Base-by-base conservation (phyloP, 2,113 vertebrate species). In the Chaetorhynchus papuensis region DNA sequence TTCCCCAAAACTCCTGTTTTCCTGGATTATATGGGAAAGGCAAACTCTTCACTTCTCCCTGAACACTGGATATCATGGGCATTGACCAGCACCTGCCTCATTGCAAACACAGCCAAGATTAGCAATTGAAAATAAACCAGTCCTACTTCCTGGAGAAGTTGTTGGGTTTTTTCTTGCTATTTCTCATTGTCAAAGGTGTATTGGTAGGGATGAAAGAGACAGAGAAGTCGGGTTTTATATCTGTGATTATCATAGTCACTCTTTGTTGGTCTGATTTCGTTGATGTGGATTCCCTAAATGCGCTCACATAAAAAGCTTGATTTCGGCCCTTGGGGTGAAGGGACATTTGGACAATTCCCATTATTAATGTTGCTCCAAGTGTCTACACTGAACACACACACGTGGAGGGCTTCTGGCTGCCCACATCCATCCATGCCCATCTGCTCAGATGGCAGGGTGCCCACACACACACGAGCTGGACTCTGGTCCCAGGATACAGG, bases 401-500 rank as follows among this genome's bases (percentile, higher is more conserved):
- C 0, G 0, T 31, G 57, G 52, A 69, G 39, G 52, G 49, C 42
- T 77, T 66, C 57, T 74, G 86, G 11, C 69, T 93, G 83, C 90
- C 82, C 53, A 28, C 21, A n/a, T 20, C 80, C 3, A 1, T 47
- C 30, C 13, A 0, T 22, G 1, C 44, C 95, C 96, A 94, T 90
- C 87, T 92, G 89, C 61, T 93, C 50, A 14, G 13, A 35, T 88
- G 94, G 90, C 95, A 93, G 31, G 11, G 21, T 83, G 82, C 93
- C 89, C 54, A 27, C 5, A 4, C 10, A 22, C 54, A 22, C 33
- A 16, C 23, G 49, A 24, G 66, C 87, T 27, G 65, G 37, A 64
- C 79, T 47, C 93, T 63, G 54, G n/a, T 77, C 87, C 65, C 61
- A 76, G 47, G 53, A 59, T 35, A 60, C 42, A 59, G 78, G 57